These are phyloP conservation scores for Lamellibrachia luymesi DNA, from an alignment of 1,140 invertebrate genomes.

Conservation along the genomic window DNA sequence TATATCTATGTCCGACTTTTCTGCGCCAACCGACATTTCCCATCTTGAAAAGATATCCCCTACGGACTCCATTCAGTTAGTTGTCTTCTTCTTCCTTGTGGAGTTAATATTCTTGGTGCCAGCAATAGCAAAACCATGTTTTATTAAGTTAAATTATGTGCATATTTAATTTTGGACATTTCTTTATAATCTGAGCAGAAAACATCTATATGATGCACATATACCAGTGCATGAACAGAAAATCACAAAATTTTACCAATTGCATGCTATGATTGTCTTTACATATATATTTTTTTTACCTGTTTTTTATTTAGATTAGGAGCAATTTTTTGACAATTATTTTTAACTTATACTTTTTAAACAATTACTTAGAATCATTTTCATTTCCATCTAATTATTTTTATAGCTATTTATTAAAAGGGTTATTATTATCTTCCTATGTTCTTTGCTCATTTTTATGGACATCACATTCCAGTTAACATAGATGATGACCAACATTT, in stretches of 20 bases:
- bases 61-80: neutral
- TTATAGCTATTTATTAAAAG: too few species aligned
- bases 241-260: neutral
- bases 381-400: too few species aligned
- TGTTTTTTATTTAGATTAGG: too few species aligned
- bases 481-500: too few species aligned
- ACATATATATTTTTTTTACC: too few species aligned
- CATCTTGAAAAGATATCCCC: neutral
- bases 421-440: too few species aligned
- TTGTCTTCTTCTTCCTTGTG: neutral
- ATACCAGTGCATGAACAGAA: neutral
- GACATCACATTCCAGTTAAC: too few species aligned
- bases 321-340: too few species aligned
- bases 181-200: neutral
- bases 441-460: too few species aligned
- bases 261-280: neutral
- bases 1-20: constrained; percentile 1
- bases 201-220: neutral
- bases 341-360: too few species aligned
- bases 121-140: neutral
- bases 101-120: neutral
- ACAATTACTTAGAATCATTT: too few species aligned
- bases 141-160: neutral
- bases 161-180: neutral
- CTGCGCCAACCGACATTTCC: neutral